Conservation (phyloP, 2,113 vertebrate species). For the Pycnonotus jocosus region DNA sequence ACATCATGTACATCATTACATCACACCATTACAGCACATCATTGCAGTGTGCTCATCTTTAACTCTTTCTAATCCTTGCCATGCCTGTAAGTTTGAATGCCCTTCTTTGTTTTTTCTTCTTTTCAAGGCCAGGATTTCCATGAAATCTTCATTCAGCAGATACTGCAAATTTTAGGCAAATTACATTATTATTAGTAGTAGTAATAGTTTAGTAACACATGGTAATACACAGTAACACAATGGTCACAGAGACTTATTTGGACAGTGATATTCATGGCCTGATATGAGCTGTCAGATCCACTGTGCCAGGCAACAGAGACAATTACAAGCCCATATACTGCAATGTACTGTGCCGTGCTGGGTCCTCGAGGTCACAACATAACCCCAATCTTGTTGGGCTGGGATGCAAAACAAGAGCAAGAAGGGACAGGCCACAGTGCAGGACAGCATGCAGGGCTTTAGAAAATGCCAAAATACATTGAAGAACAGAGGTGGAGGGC, state of each 20-base stretch:
- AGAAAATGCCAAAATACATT: neutral
- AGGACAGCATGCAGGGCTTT: neutral
- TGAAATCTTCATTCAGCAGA: neutral
- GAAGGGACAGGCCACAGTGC: neutral
- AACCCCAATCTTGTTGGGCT: accelerated
- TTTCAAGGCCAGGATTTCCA: neutral
- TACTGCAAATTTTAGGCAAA: neutral
- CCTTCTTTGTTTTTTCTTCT: neutral
- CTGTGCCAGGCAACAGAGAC: neutral
- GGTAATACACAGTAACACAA: neutral
- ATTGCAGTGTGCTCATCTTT: neutral
- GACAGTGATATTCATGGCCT: neutral
- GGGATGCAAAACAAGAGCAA: accelerated
- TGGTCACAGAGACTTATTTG: neutral
- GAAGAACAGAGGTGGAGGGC: accelerated
- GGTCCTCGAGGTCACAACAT: accelerated
- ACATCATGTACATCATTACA: too few species aligned
- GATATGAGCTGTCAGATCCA: neutral
- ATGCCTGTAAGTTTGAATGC: neutral
- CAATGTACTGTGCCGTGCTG: accelerated
- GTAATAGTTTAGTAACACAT: neutral
- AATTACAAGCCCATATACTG: accelerated
- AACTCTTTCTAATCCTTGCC: neutral
- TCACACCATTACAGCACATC: too few species aligned
- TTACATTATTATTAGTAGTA: neutral